Base-by-base conservation (phyloP, 30 jellyfish, hydroid and myxozoan genomes). In the Pelagia noctiluca region DNA sequence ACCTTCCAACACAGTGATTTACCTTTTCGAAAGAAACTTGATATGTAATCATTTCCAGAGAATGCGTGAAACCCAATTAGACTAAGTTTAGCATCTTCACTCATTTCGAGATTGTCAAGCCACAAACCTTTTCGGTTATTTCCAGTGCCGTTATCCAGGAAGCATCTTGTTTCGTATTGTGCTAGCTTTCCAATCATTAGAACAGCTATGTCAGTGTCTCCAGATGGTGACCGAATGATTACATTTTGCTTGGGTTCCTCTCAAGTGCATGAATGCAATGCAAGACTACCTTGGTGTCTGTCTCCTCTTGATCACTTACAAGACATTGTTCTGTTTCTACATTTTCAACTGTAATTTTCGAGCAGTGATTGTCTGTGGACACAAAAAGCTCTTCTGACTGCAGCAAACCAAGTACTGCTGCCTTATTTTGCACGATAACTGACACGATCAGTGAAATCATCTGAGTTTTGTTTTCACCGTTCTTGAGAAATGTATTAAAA, bases 51-150 rank as follows among this genome's bases (percentile, higher is more conserved):
- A 29, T 65, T 78, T 66, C 85, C 77, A 38, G 84, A 47, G 84
- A 81, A 81, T 42, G 76, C 76, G 36, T 81, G 85, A 23, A 82
- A 60, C 35, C 92, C 92, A 48, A 82, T 67, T 16, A 82, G 4
- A 70, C 86, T 18, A 47, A 28, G 31, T 53, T 80, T 42, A 48
- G 63, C 37, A 32, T 34, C 24, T 8, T 25, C 28, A 46, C 67
- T 30, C 57, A 78, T 36, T 66, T 38, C 37, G 88, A 60, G 38
- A 71, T 54, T 23, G 88, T 54, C 50, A 57, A 16, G 33, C 61
- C 88, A 8, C 19, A 77, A 1, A 53, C 57, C 24, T 32, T 35
- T 60, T 34, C 88, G 50, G 68, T 26, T 33, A 37, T 77, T 77
- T 35, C 88, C 88, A 0, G 48, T 35, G 21, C 88, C 79, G 35